Conservation (phyloP, 2,797 vertebrate species). For the Squalus acanthias region DNA sequence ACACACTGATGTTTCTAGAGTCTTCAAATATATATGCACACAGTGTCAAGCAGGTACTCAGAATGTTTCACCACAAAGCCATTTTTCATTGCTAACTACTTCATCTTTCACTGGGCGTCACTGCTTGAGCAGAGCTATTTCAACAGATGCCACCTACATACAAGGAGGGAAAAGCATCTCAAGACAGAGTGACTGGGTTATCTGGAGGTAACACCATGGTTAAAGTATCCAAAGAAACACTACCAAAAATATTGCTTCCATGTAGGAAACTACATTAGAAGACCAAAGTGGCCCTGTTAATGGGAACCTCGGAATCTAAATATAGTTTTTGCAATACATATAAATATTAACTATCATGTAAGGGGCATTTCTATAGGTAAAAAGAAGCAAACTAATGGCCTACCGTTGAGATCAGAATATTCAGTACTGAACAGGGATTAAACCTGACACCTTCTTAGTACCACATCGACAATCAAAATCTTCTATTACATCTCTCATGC, state of each 20-base stretch:
- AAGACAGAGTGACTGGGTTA: not conserved
- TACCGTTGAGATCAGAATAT: too few relatives aligned
- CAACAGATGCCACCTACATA: not conserved
- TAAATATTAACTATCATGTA: not conserved
- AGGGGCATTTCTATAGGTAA: not conserved
- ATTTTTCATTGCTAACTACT: constrained; percentile 12
- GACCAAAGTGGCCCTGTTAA: not conserved
- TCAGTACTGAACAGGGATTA: too few relatives aligned
- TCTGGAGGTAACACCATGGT: not conserved
- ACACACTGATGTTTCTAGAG: not conserved
- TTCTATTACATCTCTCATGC: too few relatives aligned
- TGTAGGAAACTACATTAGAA: not conserved
- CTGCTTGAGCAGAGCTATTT: not conserved
- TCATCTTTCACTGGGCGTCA: not conserved
- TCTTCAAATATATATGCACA: not conserved
- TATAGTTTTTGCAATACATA: not conserved
- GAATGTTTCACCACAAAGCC: not conserved
- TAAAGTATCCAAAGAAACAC: not conserved
- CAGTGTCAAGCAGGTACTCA: not conserved
- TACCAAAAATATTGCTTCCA: not conserved
- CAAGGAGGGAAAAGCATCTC: not conserved
- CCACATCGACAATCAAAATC: too few relatives aligned
- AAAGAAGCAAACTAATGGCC: not conserved
- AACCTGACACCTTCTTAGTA: too few relatives aligned
- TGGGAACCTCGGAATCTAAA: not conserved